Evolutionary conservation across 2,888 invertebrate genomes (phyloP).

Genomic region (Drosophila fungiperda): DNA sequence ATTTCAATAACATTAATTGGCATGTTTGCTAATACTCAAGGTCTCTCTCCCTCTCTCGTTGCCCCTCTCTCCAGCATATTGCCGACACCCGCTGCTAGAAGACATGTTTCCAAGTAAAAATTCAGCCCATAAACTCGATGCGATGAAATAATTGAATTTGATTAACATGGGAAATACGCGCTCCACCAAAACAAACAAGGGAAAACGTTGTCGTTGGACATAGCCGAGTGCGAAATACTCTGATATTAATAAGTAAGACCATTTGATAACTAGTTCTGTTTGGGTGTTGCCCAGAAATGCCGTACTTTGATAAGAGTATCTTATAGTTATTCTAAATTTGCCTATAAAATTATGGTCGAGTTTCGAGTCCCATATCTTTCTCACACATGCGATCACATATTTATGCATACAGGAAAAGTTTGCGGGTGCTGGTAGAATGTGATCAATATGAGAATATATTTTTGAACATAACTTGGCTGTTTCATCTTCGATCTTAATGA

Average conservation of each 20-base stretch:
- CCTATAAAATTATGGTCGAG: too few species aligned
- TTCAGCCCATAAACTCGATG: constrained; percentile 42
- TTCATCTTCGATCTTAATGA: too few species aligned
- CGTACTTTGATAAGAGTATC: background rate
- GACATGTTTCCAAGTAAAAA: constrained; percentile 43
- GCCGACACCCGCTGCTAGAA: constrained; percentile 8
- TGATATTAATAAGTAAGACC: background rate
- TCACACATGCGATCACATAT: too few species aligned
- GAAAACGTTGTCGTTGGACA: background rate
- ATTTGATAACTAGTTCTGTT: background rate
- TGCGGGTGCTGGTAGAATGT: too few species aligned
- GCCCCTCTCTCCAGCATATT: background rate
- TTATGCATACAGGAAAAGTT: too few species aligned
- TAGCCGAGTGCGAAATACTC: background rate
- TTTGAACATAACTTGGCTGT: too few species aligned
- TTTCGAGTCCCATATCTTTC: too few species aligned
- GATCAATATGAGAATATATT: too few species aligned
- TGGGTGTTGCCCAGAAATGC: background rate
- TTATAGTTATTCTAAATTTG: background rate
- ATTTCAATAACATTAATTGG: constrained; percentile 38
- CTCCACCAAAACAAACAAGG: constrained; percentile 26
- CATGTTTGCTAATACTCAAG: constrained; percentile 26
- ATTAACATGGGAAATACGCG: constrained; percentile 70
- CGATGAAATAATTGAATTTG: constrained; percentile 68
- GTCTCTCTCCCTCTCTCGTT: background rate